Evolutionary conservation across 2,113 vertebrate species (phyloP), one percentile per base, ranked within the genome.

Genomic region (Gyps fulvus): DNA sequence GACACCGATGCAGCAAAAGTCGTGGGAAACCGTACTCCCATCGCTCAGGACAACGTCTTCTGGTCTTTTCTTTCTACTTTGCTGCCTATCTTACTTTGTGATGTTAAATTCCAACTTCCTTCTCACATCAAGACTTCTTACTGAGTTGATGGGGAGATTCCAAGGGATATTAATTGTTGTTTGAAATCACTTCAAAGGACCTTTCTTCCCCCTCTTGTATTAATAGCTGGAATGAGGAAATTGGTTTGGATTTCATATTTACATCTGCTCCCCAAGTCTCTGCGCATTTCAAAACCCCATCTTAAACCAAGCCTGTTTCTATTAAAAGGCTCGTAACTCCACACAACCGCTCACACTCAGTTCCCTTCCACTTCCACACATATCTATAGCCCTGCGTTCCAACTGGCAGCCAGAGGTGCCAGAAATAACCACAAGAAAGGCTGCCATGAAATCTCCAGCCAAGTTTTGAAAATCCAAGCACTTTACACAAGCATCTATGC

Each of bases 381-480:
- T 70, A 90, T 70, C 94, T 73, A 6, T 7, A 58, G 79, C 84
- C 70, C 84, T 7, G 7, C 1, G 14, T 95, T 96, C 94, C 93
- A 96, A 66, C 18, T 95, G 94, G 95, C 93, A 93, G 91, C 78
- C 82, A 61, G 73, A 57, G 78, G 70, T 94, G 88, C 93, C 91
- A 95, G 87, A 93, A 97, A 96, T 95, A 97, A 96, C 87, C 94
- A 88, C 97, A 93, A 96, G 95, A 96, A 96, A 96, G 87, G 50
- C 89, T 96, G 93, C 87, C 89, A 93, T 3, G 16, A 47, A 87
- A 62, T 29, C 87, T 47, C 84, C 82, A 50, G 96, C 94, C 97
- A 96, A 96, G 89, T 93, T 88, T 31, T 80, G 66, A 80, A 83
- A 76, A 90, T 22, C 70, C 77, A 87, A 84, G 78, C 84, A 26